Evolutionary conservation across 92 coral and sea anemone species (phyloP).

Genomic region (Palythoa caribaeorum): DNA sequence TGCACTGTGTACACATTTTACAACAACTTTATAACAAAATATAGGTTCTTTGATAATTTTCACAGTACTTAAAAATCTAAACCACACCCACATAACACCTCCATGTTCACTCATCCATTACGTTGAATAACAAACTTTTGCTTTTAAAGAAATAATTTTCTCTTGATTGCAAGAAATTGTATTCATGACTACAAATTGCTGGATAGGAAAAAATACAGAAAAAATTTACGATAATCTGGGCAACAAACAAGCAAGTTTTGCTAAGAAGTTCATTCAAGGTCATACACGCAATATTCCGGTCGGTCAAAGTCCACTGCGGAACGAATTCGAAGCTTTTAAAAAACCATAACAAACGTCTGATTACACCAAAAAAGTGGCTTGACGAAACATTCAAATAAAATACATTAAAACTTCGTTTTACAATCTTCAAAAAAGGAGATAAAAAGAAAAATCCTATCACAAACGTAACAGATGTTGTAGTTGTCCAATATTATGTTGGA

Average conservation of each 20-base stretch:
- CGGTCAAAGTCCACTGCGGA: neutral
- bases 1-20: neutral
- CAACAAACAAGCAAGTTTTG: neutral
- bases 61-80: too few species aligned
- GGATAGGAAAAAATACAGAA: neutral
- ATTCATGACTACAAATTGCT: neutral
- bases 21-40: neutral
- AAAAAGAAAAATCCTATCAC: too few species aligned
- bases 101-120: neutral
- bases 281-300: neutral
- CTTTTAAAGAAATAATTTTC: neutral
- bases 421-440: too few species aligned
- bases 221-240: neutral
- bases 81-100: conserved; percentile 8
- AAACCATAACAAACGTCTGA: neutral
- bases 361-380: neutral
- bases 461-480: too few species aligned
- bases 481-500: too few species aligned
- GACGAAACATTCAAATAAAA: neutral
- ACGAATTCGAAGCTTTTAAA: neutral
- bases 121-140: neutral
- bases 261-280: conserved; percentile 8
- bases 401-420: neutral
- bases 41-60: too few species aligned
- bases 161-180: neutral